Percentiles rank a stretch among this genome's conserved stretches.
Conservation (phyloP, 2,888 invertebrate species). For the Acanthoscelides obtectus region DNA sequence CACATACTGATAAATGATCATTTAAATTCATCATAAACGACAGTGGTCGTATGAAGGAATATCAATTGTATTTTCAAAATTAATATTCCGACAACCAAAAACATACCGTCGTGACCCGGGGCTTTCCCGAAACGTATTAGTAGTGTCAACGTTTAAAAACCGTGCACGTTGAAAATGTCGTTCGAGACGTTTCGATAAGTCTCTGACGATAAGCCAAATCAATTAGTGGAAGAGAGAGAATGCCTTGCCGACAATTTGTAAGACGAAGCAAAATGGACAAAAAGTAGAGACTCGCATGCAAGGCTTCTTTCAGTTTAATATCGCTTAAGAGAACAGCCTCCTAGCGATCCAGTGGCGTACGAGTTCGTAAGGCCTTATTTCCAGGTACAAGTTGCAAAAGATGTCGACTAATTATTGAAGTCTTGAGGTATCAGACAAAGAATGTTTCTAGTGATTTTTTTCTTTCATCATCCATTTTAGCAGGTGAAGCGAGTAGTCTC, state of each 20-base stretch:
- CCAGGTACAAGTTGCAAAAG: too few relatives aligned
- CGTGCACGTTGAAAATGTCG: background rate
- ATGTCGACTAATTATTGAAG: too few relatives aligned
- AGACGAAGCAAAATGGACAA: background rate
- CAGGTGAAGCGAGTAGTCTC: too few relatives aligned
- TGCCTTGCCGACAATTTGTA: background rate
- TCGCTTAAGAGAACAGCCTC: background rate
- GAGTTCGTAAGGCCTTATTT: background rate
- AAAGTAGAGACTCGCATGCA: background rate
- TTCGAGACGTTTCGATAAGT: background rate
- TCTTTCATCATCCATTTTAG: too few relatives aligned
- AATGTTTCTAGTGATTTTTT: too few relatives aligned
- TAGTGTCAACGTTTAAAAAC: background rate
- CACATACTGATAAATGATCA: background rate
- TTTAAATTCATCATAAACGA: background rate
- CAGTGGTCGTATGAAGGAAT: background rate
- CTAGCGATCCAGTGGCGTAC: background rate
- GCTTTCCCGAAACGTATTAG: background rate
- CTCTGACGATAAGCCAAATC: background rate
- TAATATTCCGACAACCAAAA: background rate
- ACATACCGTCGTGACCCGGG: background rate
- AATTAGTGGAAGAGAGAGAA: background rate
- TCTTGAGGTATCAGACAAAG: too few relatives aligned
- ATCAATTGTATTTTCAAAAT: background rate
- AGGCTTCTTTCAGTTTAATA: background rate